phyloP scores from a whole-genome alignment of 2,113 vertebrate species.

The Sinocyclocheilus rhinocerous region DNA sequence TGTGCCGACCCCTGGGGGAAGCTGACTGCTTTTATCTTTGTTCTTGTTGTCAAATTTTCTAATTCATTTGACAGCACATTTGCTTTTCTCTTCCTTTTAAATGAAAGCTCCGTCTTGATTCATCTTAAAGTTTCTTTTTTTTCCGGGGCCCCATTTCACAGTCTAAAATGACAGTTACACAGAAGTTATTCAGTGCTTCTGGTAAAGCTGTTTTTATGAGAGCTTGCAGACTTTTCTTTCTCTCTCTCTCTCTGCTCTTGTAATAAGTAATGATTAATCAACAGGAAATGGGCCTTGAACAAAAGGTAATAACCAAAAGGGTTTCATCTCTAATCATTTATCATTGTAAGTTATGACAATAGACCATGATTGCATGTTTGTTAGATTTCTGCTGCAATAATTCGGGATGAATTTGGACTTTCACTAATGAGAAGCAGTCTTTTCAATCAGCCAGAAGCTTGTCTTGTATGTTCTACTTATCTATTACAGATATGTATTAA shows the following conservation, averaged over 20 bases:
- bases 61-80: constrained; percentile 29
- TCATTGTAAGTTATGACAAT: constrained; percentile 31
- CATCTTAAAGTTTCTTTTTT: constrained; percentile 1
- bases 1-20: neutral
- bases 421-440: neutral
- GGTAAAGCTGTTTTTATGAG: constrained; percentile 5
- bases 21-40: constrained; percentile 18
- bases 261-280: constrained; percentile 30
- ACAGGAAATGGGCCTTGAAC: constrained; percentile 21
- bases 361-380: constrained; percentile 29
- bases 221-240: neutral
- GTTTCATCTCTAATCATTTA: constrained; percentile 10
- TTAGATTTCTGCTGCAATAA: constrained; percentile 6
- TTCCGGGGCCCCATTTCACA: constrained; percentile 9
- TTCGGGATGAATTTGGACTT: neutral
- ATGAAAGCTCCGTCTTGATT: constrained; percentile 21
- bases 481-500: neutral
- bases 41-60: constrained; percentile 29
- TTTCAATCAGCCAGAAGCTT: neutral
- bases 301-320: constrained; percentile 16
- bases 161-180: constrained; percentile 23
- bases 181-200: constrained; percentile 22
- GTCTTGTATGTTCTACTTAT: neutral
- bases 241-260: neutral
- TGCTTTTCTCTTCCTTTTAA: constrained; percentile 14